Evolutionary conservation across 2,113 vertebrate species (phyloP), one percentile per base, ranked within the genome.

Genomic region (Halcyon senegalensis): DNA sequence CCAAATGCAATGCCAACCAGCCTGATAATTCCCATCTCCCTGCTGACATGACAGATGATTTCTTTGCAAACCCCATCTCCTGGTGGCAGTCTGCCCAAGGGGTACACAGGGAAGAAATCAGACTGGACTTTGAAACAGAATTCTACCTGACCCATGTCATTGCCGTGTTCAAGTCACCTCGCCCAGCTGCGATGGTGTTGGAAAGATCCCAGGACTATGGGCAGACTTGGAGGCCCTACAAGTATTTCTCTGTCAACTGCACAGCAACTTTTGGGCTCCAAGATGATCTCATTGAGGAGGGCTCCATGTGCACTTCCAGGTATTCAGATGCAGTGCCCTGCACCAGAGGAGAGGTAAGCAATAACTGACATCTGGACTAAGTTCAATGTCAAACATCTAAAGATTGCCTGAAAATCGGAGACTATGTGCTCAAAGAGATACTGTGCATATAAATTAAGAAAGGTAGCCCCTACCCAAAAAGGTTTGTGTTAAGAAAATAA

Each of bases 71-170:
- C 80, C 98, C 98, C 3, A 39, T 94, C 15, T 99, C 98, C 69
- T 99, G 99, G 99, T 99, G 99, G 99, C 98, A 98, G 78, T 99
- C 99, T 18, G 95, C 96, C 48, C 97, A 97, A 46, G 98, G 97
- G 17, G 92, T 96, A 3, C 96, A 96, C 80, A 96, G 97, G 78
- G 99, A 99, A 50, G 98, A 99, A 96, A 98, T 99, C 93, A 97
- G 90, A 51, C 78, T 99, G 97, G 98, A 99, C 85, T 97, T 99
- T 70, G 99, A 99, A 79, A 98, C 98, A 2, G 97, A 93, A 23
- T 99, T 99, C 96, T 99, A 98, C 95, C 93, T 99, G 96, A 99
- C 99, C 55, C 99, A 99, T 2, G 96, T 99, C 77, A 98, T 99
- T 21, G 95, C 98, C 76, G 98, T 98, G 63, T 99, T 99, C 96